These are phyloP conservation scores for Labeo catla DNA, from an alignment of 2,113 vertebrate species.

Conservation along the genomic window DNA sequence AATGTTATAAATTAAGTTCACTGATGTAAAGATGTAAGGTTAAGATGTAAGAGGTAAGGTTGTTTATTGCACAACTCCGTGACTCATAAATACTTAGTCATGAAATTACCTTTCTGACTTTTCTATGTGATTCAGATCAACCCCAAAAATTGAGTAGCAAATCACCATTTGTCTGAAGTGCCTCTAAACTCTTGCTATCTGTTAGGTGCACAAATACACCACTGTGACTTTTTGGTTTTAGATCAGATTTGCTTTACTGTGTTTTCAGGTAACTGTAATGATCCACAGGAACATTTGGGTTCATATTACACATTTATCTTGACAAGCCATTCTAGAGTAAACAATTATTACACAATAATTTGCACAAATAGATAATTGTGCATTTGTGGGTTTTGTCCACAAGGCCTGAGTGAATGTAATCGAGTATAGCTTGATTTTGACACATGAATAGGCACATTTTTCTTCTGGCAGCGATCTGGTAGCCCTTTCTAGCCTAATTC, in stretches of 20 bases:
- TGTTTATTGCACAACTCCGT: background rate
- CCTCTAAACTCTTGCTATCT: background rate
- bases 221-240: background rate
- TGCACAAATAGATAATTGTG: background rate
- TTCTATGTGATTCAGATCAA: background rate
- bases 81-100: too few species aligned
- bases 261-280: background rate
- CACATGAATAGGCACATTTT: background rate
- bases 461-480: background rate
- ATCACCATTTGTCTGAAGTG: slow-evolving; percentile 16
- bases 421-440: background rate
- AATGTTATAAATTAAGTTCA: background rate
- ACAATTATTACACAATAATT: background rate
- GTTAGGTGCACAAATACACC: background rate
- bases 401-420: background rate
- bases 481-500: background rate
- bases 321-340: background rate
- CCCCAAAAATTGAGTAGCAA: background rate
- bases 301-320: background rate
- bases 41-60: background rate
- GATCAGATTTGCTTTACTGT: background rate
- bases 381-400: background rate
- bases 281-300: background rate
- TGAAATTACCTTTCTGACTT: background rate
- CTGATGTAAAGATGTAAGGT: background rate